Conservation (phyloP, 2,113 vertebrate genomes). For the Clarias batrachus region DNA sequence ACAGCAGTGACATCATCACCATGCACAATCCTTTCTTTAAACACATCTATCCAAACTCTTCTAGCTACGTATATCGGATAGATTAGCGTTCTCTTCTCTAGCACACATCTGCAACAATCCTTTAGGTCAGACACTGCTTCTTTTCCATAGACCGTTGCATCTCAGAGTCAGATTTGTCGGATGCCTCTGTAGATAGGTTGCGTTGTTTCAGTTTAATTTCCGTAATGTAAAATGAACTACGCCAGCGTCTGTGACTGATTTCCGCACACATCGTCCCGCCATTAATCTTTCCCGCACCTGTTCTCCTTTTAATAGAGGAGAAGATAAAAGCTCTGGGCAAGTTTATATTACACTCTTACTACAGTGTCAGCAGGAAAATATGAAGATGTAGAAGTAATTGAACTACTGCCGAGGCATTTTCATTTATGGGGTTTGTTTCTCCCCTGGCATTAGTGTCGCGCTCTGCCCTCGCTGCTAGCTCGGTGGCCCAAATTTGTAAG, state of each 20-base stretch:
- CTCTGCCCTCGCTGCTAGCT: not conserved
- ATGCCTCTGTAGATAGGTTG: constrained; percentile 1
- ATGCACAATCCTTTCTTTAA: not conserved
- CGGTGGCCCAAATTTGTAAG: not conserved
- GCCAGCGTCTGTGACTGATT: constrained; percentile 16
- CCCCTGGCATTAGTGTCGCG: not conserved
- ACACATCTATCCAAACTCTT: not conserved
- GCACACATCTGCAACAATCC: not conserved
- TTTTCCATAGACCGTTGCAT: not conserved
- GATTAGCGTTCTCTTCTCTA: not conserved
- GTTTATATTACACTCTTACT: constrained; percentile 21
- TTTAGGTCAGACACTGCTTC: constrained; percentile 8
- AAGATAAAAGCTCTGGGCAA: constrained; percentile 27
- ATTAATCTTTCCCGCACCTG: constrained; percentile 24
- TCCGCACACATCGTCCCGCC: not conserved
- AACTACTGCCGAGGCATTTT: constrained; percentile 5
- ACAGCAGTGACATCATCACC: not conserved
- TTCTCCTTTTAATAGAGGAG: constrained; percentile 1
- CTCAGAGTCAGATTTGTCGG: not conserved
- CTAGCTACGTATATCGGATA: constrained; percentile 13
- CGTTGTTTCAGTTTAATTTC: constrained; percentile 23
- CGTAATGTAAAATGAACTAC: constrained; percentile 5
- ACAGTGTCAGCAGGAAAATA: constrained; percentile 18
- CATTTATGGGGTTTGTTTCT: constrained; percentile 25
- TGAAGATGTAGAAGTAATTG: constrained; percentile 28